Percentiles rank a stretch among this genome's conserved stretches.
Evolutionary conservation across 2,113 vertebrate genomes (phyloP).

Genomic region (Fregata magnificens): DNA sequence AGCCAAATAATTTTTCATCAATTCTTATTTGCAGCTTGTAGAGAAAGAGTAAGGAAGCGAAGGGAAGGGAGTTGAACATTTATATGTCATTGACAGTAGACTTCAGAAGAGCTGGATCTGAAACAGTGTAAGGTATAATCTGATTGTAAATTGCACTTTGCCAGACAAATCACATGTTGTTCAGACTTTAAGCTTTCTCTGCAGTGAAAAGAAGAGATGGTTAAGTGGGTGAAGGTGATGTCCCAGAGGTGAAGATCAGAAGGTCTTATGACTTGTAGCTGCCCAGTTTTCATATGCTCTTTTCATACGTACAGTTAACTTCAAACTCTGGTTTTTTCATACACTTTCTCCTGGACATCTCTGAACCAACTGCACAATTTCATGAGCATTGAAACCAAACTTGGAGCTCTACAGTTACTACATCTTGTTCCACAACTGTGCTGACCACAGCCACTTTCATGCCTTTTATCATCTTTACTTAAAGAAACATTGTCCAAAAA

Average conservation of each 20-base stretch:
- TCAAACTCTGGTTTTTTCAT: not conserved
- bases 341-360: not conserved
- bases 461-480: not conserved
- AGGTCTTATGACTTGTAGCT: not conserved
- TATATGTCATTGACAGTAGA: not conserved
- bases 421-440: not conserved
- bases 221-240: not conserved
- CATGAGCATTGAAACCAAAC: not conserved
- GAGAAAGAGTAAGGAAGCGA: not conserved
- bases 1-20: not conserved
- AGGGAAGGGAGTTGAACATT: not conserved
- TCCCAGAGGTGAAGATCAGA: not conserved
- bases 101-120: not conserved
- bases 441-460: not conserved
- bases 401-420: not conserved
- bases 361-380: not conserved
- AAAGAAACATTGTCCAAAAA: not conserved
- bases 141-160: not conserved
- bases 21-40: not conserved
- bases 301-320: not conserved
- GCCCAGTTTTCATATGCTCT: not conserved
- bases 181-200: not conserved
- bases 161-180: not conserved
- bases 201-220: not conserved
- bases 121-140: not conserved